phyloP scores from a whole-genome alignment of 2,797 vertebrate genomes.

The Xiphorhynchus erythropygius region DNA sequence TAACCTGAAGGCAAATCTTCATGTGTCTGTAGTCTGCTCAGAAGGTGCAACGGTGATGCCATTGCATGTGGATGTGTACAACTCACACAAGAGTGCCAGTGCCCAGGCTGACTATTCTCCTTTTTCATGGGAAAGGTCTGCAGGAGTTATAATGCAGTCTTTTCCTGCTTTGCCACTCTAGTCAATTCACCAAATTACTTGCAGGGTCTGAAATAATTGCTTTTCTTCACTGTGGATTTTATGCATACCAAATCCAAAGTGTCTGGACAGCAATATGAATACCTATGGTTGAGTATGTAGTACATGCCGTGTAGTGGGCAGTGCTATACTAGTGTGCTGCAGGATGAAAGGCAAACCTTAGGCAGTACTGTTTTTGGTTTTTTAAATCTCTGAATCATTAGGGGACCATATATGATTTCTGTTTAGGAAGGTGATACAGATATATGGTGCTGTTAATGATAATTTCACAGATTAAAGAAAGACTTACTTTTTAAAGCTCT shows the following conservation, averaged over 20 bases:
- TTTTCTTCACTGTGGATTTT: background rate
- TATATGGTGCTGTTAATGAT: background rate
- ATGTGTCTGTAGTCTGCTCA: background rate
- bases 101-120: background rate
- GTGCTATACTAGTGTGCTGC: background rate
- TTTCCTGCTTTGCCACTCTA: background rate
- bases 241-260: background rate
- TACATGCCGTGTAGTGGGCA: background rate
- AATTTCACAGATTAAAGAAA: background rate
- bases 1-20: background rate
- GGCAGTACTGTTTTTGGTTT: background rate
- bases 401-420: background rate
- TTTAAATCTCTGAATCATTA: background rate
- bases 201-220: background rate
- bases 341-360: background rate
- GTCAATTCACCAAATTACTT: background rate
- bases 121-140: background rate
- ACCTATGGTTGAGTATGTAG: background rate
- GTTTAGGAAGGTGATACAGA: background rate
- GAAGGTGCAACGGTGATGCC: accelerated
- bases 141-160: background rate
- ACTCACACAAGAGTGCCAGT: background rate
- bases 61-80: accelerated
- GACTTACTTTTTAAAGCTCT: background rate
- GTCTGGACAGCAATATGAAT: background rate